Evolutionary conservation across 2,888 invertebrate genomes (phyloP).

Genomic region (Timema podura): DNA sequence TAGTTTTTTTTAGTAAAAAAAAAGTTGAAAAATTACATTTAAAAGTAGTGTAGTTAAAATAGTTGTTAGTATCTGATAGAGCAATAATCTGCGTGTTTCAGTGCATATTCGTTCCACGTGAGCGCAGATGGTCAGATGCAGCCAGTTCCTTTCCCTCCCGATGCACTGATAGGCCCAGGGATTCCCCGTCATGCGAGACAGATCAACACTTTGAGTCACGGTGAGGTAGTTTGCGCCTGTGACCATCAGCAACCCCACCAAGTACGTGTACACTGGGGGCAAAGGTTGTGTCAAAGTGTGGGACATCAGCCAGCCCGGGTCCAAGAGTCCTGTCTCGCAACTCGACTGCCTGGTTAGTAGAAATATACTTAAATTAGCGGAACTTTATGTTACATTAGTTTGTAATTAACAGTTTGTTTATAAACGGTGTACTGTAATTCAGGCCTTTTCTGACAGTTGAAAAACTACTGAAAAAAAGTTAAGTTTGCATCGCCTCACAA

Average conservation of each 20-base stretch:
- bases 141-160: slow-evolving; percentile 91
- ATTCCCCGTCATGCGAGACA: slow-evolving; percentile 90
- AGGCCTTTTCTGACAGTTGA: no score
- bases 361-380: no score
- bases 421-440: no score
- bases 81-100: slow-evolving; percentile 47
- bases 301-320: slow-evolving; percentile 88
- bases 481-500: no score
- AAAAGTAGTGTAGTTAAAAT: neutral
- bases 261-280: slow-evolving; percentile 92
- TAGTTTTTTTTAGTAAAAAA: neutral
- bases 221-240: slow-evolving; percentile 98
- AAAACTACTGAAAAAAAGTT: no score
- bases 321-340: slow-evolving; percentile 84
- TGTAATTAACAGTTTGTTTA: no score
- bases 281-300: slow-evolving; percentile 97
- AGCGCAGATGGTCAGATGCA: slow-evolving; percentile 84
- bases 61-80: slow-evolving; percentile 20
- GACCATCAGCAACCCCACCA: slow-evolving; percentile 89
- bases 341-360: slow-evolving; percentile 80
- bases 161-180: slow-evolving; percentile 88
- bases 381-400: no score
- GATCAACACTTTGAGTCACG: slow-evolving; percentile 88
- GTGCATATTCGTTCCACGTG: slow-evolving; percentile 93
- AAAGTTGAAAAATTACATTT: neutral